Conservation (phyloP, 2,113 vertebrate genomes). For the Eretmochelys imbricata region DNA sequence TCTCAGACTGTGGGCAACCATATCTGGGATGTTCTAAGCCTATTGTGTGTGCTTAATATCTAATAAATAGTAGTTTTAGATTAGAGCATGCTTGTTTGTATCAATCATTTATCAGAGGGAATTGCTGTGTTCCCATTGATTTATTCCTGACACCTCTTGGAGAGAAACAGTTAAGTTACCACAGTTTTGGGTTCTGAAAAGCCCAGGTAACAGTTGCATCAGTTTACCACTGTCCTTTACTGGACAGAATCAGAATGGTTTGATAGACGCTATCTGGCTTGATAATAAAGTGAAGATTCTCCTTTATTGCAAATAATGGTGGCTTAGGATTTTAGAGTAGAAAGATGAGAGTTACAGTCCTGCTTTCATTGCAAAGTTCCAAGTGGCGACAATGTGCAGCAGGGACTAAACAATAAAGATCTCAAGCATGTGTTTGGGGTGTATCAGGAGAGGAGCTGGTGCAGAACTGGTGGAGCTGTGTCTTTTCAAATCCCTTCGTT, state of each 20-base stretch:
- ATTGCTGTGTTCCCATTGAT: no score
- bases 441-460: neutral
- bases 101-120: no score
- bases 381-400: neutral
- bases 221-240: neutral
- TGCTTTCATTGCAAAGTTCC: neutral
- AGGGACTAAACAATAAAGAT: neutral
- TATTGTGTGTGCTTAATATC: no score
- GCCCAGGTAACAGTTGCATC: neutral
- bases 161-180: no score
- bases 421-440: neutral
- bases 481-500: neutral
- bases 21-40: no score
- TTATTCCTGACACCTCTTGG: no score
- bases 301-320: neutral
- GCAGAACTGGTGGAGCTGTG: neutral
- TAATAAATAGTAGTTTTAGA: no score
- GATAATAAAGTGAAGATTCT: neutral
- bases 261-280: neutral
- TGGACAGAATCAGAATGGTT: neutral
- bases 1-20: no score
- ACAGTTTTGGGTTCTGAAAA: no score
- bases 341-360: neutral
- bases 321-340: neutral
- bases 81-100: no score